Evolutionary conservation across 2,113 vertebrate genomes (phyloP).

Genomic region (Pogonocichla stellata): DNA sequence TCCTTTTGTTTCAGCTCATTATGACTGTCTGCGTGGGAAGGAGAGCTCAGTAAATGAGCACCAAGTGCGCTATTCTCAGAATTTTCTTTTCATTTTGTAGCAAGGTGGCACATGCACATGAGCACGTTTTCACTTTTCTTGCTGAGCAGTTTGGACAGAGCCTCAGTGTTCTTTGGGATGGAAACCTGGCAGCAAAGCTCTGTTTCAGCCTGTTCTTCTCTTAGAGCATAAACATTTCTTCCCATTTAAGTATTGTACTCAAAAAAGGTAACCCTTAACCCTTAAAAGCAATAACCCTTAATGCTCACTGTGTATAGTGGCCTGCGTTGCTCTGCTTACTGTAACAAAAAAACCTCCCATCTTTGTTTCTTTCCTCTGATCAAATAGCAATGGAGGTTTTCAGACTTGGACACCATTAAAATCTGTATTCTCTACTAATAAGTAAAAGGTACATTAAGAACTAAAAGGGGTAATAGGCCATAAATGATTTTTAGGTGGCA

Average conservation of each 20-base stretch:
- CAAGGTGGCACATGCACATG: not conserved
- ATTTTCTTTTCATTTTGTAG: not conserved
- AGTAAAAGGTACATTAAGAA: not conserved
- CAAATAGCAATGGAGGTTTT: not conserved
- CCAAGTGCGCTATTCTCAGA: not conserved
- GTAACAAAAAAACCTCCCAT: not conserved
- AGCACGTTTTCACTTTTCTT: not conserved
- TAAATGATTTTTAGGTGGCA: not conserved
- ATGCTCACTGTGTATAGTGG: not conserved
- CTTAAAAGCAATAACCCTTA: not conserved
- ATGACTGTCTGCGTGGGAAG: not conserved
- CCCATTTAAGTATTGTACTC: not conserved
- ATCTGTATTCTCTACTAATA: not conserved
- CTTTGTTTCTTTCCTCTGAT: not conserved
- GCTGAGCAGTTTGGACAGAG: not conserved
- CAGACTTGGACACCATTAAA: not conserved
- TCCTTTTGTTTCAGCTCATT: slow-evolving; percentile 33
- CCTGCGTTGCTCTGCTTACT: not conserved
- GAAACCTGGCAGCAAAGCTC: not conserved
- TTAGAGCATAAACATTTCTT: not conserved
- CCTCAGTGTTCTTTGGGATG: not conserved
- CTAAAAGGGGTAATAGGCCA: not conserved
- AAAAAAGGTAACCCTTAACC: not conserved
- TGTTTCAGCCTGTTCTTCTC: not conserved
- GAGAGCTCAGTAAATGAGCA: slow-evolving; percentile 12